Percentiles rank a stretch among this genome's conserved stretches.
phyloP scores from a whole-genome alignment of 2,888 invertebrate species.

The Cerceris ruficornis region DNA sequence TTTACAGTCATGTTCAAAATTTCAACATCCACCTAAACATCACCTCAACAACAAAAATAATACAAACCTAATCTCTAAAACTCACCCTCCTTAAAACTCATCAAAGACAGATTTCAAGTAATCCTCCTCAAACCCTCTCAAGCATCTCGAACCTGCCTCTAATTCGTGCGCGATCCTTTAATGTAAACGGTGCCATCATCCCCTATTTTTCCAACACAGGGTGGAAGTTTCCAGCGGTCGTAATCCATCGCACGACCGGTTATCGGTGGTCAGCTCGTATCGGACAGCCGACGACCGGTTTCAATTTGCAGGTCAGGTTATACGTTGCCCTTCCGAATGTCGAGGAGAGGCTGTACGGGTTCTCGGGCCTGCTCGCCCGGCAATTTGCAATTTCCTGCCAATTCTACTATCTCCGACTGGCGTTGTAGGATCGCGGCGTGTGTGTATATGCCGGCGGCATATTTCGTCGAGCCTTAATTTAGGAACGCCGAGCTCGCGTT shows the following conservation, averaged over 20 bases:
- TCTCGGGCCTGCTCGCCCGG: slow-evolving; percentile 58
- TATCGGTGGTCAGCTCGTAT: slow-evolving; percentile 53
- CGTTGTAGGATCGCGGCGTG: slow-evolving; percentile 19
- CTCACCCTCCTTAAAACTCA: too few species aligned
- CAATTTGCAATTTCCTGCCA: slow-evolving; percentile 80
- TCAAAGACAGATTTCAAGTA: too few species aligned
- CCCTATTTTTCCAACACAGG: slow-evolving; percentile 40
- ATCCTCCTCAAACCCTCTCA: too few species aligned
- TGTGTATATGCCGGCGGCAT: slow-evolving; percentile 55
- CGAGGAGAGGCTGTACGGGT: slow-evolving; percentile 33
- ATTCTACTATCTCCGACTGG: slow-evolving; percentile 64
- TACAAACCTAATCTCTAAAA: too few species aligned
- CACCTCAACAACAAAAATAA: too few species aligned
- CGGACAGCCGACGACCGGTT: slow-evolving; percentile 65
- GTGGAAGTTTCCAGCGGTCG: slow-evolving; percentile 43
- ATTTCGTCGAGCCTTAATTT: slow-evolving; percentile 66
- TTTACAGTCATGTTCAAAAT: too few species aligned
- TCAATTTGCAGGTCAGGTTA: slow-evolving; percentile 76
- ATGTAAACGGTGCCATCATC: slow-evolving; percentile 8
- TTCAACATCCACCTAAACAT: too few species aligned
- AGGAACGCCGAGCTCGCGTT: slow-evolving; percentile 55
- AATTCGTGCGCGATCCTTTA: slow-evolving; percentile 10
- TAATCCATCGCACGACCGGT: slow-evolving; percentile 56
- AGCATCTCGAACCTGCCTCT: too few species aligned
- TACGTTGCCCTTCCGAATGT: slow-evolving; percentile 68